Base-by-base conservation (phyloP, 2,888 invertebrate species). In the Nowickia ferox region DNA sequence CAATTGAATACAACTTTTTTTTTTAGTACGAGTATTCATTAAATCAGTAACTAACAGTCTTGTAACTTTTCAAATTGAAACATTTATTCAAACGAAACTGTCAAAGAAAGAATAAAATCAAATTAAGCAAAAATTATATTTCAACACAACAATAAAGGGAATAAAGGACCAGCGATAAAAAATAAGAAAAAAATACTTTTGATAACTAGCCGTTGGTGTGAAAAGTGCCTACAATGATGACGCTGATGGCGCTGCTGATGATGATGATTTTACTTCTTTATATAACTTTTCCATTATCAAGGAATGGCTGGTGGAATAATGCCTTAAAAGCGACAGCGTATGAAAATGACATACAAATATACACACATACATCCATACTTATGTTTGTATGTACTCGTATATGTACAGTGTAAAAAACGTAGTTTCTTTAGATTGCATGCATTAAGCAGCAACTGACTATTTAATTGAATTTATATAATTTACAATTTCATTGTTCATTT, bases 401-500 rank as follows among this genome's bases (percentile, higher is more conserved):
- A 30, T 30, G 30, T 4, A 1, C 0, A 30, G 6, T 0, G 30
- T 30, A 30, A 30, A 30, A n/a, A 30, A 30, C 1, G 63, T 61
- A 69, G 75, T 55, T 82, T 17, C 9, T 22, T 22, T 38, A 19
- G n/a, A 38, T 48, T 48, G 2, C 8, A 38, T 53, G 30, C 19
- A 44, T 59, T n/a, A 53, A 44, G 15, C 1, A 76, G 4, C 13
- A 9, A 63, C 38, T 10, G 38, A 46, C 17, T 46, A 71, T 38
- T 59, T 71, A 77, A 78, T 78, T 72, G 53, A 40, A 55, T 66
- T 76, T 65, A 38, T 55, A 59, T 68, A 51, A 65, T 68, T 66
- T 75, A 66, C 75, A 66, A 76, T 65, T 75, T 74, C 44, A 81
- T 75, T 76, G 59, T 71, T 80, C 74, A 75, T 78, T 80, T 81